Conservation (phyloP, 2,113 vertebrate genomes). For the Gymnarchus niloticus region DNA sequence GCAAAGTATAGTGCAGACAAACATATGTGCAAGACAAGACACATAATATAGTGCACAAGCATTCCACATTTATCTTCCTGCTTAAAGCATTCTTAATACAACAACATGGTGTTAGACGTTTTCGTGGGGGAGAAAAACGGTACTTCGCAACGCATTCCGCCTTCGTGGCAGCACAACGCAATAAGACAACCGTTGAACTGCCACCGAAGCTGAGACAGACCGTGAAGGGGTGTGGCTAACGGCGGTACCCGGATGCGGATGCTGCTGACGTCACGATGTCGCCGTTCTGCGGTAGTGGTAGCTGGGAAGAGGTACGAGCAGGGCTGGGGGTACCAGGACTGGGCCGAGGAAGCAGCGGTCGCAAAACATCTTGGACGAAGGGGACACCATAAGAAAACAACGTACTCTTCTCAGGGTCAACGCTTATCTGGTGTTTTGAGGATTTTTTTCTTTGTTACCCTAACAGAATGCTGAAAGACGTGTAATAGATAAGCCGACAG, state of each 20-base stretch:
- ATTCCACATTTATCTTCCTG: no score
- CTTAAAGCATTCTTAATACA: no score
- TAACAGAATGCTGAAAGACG: not conserved
- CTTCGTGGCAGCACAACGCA: no score
- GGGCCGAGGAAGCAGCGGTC: not conserved
- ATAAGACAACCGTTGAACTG: no score
- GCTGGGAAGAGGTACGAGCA: not conserved
- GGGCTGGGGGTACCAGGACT: not conserved
- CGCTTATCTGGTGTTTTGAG: not conserved
- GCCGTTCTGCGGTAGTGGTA: not conserved
- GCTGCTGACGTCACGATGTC: slow-evolving; percentile 24
- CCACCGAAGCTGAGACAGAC: not conserved
- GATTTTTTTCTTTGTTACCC: not conserved
- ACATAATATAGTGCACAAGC: no score
- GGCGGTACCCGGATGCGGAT: slow-evolving; percentile 39
- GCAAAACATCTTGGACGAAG: not conserved
- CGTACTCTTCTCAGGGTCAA: not conserved
- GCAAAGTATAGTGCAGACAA: no score
- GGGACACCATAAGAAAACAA: not conserved
- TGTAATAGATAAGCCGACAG: not conserved
- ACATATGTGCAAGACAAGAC: no score
- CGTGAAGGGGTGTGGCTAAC: not conserved
- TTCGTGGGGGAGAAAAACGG: no score
- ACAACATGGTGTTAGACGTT: not conserved
- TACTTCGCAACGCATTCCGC: no score